These are phyloP conservation scores for Arion vulgaris DNA, from an alignment of 1,140 invertebrate species.

Conservation along the genomic window DNA sequence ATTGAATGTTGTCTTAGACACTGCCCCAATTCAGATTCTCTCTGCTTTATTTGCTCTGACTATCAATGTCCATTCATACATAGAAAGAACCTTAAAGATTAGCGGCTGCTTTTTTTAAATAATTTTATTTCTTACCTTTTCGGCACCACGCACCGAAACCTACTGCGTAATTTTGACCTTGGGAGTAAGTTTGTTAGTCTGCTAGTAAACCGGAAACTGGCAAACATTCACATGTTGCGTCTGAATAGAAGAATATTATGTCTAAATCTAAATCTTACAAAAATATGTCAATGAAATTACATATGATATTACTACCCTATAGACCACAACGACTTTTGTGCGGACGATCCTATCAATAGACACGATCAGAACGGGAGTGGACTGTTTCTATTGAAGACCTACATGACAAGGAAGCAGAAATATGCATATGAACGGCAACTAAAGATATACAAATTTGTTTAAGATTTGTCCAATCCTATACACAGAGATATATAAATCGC, in stretches of 20 bases:
- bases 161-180: conserved; percentile 17
- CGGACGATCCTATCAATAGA: not conserved
- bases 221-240: not conserved
- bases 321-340: not conserved
- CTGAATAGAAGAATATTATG: not conserved
- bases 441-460: too few relatives aligned
- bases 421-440: not conserved
- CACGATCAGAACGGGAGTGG: not conserved
- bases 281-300: not conserved
- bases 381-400: not conserved
- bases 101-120: not conserved
- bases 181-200: conserved; percentile 6
- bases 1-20: too few relatives aligned
- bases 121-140: too few relatives aligned
- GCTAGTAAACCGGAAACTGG: not conserved
- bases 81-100: too few relatives aligned
- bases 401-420: not conserved
- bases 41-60: too few relatives aligned
- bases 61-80: too few relatives aligned
- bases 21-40: too few relatives aligned
- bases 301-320: not conserved
- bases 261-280: not conserved
- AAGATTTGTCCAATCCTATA: too few relatives aligned
- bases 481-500: too few relatives aligned
- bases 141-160: not conserved